Percentiles rank a stretch among this genome's conserved stretches.
These are phyloP conservation scores for Alethe diademata DNA, from an alignment of 2,113 vertebrate genomes.

Conservation along the genomic window DNA sequence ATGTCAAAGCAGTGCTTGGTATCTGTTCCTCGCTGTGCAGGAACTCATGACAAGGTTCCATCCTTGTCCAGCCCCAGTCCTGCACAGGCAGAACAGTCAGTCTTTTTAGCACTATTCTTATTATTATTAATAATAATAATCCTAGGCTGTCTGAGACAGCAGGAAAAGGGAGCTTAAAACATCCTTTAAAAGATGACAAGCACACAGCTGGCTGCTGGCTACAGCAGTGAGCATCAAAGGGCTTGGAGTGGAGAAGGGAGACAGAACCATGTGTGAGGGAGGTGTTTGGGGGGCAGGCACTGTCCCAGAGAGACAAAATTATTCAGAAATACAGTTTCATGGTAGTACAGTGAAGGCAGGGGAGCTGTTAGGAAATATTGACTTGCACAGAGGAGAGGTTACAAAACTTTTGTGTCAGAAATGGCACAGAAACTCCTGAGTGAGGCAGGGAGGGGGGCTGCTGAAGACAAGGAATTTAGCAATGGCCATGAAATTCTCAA, in stretches of 20 bases:
- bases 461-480: neutral
- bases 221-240: conserved; percentile 10
- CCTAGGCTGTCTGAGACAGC: neutral
- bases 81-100: neutral
- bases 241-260: neutral
- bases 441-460: neutral
- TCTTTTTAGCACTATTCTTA: neutral
- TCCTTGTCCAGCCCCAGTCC: neutral
- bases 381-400: neutral
- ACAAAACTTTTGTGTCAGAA: neutral
- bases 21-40: neutral
- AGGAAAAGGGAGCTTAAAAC: conserved; percentile 12
- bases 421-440: neutral
- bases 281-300: neutral
- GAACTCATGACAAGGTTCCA: neutral
- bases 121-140: neutral
- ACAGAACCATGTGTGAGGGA: neutral
- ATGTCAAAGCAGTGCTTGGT: neutral
- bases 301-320: neutral
- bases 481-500: neutral
- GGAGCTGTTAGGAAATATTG: neutral
- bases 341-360: neutral
- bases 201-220: conserved; percentile 30
- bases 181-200: neutral
- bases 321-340: neutral